phyloP scores from a whole-genome alignment of 2,797 vertebrate genomes.

The Pseudochromis fuscus region DNA sequence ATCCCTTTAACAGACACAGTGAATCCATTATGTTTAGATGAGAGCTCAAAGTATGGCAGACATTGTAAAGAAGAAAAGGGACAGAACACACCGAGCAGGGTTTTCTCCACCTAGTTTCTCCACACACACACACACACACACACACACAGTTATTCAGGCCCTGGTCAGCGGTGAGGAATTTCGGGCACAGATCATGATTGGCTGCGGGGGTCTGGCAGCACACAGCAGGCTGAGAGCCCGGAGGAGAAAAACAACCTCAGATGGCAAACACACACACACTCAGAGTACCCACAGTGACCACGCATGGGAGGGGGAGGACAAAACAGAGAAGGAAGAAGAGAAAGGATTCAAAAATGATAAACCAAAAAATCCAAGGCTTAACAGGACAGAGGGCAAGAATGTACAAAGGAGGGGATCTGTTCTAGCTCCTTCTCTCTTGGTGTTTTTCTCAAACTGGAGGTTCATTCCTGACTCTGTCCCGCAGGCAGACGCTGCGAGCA shows the following conservation, averaged over 20 bases:
- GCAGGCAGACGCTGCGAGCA: background rate
- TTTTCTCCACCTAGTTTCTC: conserved; percentile 2
- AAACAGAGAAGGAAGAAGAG: rapidly evolving
- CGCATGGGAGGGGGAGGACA: background rate
- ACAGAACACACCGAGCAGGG: background rate
- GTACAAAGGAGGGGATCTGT: background rate
- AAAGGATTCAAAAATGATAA: background rate
- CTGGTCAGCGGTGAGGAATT: conserved; percentile 75
- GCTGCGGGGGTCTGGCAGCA: conserved; percentile 66
- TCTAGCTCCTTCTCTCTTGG: background rate
- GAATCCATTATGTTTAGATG: conserved; percentile 58
- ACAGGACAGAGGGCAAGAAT: no score
- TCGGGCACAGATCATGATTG: conserved; percentile 59
- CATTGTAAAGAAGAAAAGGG: conserved; percentile 10
- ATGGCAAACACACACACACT: conserved; percentile 44
- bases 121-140: conserved; percentile 17
- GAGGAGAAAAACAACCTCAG: conserved; percentile 73
- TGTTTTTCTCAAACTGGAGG: background rate
- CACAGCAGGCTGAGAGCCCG: conserved; percentile 48
- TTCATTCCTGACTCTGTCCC: no score
- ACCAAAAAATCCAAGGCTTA: no score
- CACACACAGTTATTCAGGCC: conserved; percentile 39
- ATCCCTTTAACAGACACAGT: conserved; percentile 54
- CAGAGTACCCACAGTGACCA: conserved; percentile 13
- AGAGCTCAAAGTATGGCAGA: conserved; percentile 21